Conservation (phyloP, 2,113 vertebrate species). For the Recurvirostra avosetta region DNA sequence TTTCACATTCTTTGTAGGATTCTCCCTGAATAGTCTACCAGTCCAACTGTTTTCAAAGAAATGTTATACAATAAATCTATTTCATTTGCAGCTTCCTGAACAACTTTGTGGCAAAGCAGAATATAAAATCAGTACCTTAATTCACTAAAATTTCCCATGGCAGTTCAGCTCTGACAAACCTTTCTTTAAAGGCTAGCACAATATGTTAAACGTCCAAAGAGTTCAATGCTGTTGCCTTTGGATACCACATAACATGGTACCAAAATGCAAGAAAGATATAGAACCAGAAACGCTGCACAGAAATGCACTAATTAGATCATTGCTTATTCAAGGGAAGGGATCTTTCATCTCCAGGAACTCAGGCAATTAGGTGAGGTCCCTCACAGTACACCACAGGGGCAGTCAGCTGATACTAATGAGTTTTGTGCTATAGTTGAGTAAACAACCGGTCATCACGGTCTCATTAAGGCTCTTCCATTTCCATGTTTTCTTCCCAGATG, state of each 20-base stretch:
- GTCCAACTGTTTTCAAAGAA: background rate
- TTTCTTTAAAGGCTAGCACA: slow-evolving; percentile 12
- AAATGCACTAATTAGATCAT: slow-evolving; percentile 59
- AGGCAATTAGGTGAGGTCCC: slow-evolving; percentile 47
- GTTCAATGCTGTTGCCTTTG: slow-evolving; percentile 45
- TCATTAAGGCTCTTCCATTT: slow-evolving; percentile 40
- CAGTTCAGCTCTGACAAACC: background rate
- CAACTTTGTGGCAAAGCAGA: background rate
- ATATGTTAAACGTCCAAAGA: background rate
- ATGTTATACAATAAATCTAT: background rate
- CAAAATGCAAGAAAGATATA: slow-evolving; percentile 19
- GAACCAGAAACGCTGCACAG: slow-evolving; percentile 35
- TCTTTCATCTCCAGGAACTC: slow-evolving; percentile 55
- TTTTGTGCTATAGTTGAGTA: slow-evolving; percentile 52
- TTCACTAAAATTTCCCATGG: slow-evolving; percentile 25
- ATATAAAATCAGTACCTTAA: background rate
- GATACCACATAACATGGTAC: slow-evolving; percentile 21
- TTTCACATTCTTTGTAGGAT: background rate
- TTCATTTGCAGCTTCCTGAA: background rate
- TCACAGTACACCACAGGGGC: slow-evolving; percentile 23
- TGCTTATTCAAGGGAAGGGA: slow-evolving; percentile 52
- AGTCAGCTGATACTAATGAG: slow-evolving; percentile 47
- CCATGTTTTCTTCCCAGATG: slow-evolving; percentile 18
- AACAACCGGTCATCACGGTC: slow-evolving; percentile 14
- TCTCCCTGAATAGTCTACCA: background rate